Evolutionary conservation across 1,140 invertebrate genomes (phyloP).

Genomic region (Eciton burchellii): DNA sequence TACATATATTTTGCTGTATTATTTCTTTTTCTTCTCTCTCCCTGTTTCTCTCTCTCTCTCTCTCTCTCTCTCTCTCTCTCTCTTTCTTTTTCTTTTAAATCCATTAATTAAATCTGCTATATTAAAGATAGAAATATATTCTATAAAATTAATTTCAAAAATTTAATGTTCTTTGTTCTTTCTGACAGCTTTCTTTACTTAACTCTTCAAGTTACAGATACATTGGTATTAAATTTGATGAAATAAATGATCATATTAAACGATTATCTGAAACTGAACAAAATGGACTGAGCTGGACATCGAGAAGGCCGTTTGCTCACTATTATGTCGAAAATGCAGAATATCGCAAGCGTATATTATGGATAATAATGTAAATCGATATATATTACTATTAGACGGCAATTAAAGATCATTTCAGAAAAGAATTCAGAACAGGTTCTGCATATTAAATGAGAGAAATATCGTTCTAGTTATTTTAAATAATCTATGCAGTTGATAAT

Average conservation of each 20-base stretch:
- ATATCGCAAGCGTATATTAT: constrained; percentile 7
- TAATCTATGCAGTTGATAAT: neutral
- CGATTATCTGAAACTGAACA: neutral
- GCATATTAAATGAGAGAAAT: too few species aligned
- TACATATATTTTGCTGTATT: neutral
- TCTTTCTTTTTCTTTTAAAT: too few species aligned
- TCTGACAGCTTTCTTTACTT: neutral
- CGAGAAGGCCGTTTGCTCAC: neutral
- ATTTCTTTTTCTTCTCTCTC: too few species aligned
- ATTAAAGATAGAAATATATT: too few species aligned
- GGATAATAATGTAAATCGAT: constrained; percentile 34
- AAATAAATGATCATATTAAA: constrained; percentile 6
- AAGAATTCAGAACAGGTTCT: too few species aligned
- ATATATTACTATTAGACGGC: neutral
- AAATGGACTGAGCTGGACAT: constrained; percentile 1
- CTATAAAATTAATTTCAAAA: too few species aligned
- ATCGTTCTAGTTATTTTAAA: too few species aligned
- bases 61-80: too few species aligned
- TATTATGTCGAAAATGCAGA: neutral
- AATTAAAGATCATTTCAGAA: too few species aligned
- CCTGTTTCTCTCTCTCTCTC: too few species aligned
- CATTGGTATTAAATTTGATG: constrained; percentile 17
- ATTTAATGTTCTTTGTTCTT: too few species aligned
- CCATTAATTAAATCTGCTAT: too few species aligned
- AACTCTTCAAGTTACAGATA: constrained; percentile 2